Conservation (phyloP, 2,113 vertebrate species). For the Brevimyrus niger region DNA sequence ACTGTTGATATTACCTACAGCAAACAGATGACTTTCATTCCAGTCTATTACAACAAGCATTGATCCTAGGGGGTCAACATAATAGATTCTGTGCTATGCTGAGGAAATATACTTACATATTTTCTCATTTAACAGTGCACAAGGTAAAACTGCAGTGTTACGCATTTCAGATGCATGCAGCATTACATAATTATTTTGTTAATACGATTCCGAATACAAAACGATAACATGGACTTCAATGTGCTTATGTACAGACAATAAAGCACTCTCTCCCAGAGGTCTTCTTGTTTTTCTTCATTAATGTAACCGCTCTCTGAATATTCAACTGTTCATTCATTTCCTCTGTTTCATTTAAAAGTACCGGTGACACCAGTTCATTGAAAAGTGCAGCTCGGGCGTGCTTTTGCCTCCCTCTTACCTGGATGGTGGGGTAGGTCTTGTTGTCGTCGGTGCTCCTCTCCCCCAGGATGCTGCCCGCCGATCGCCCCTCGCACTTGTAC, state of each 20-base stretch:
- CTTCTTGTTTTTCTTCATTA: not conserved
- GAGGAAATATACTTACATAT: not conserved
- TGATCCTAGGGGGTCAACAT: not conserved
- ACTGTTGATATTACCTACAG: not conserved
- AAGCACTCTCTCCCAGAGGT: not conserved
- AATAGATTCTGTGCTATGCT: not conserved
- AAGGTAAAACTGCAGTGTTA: not conserved
- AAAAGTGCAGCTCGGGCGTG: not conserved
- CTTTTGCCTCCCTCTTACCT: slow-evolving; percentile 62
- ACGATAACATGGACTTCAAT: not conserved
- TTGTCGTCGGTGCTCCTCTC: slow-evolving; percentile 88
- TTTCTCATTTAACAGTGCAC: not conserved
- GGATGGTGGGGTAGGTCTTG: slow-evolving; percentile 85
- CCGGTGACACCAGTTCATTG: not conserved
- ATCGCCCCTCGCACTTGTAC: slow-evolving; percentile 94
- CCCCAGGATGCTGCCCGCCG: slow-evolving; percentile 93
- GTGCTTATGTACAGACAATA: not conserved
- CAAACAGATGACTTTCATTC: not conserved
- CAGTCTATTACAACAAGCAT: not conserved
- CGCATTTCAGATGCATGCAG: not conserved
- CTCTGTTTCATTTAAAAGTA: not conserved
- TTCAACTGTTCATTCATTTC: not conserved
- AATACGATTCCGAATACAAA: not conserved
- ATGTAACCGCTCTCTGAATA: not conserved
- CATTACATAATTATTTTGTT: not conserved